These are phyloP conservation scores for Lutraria rhynchaena DNA, from an alignment of 1,140 invertebrate species.

Conservation along the genomic window DNA sequence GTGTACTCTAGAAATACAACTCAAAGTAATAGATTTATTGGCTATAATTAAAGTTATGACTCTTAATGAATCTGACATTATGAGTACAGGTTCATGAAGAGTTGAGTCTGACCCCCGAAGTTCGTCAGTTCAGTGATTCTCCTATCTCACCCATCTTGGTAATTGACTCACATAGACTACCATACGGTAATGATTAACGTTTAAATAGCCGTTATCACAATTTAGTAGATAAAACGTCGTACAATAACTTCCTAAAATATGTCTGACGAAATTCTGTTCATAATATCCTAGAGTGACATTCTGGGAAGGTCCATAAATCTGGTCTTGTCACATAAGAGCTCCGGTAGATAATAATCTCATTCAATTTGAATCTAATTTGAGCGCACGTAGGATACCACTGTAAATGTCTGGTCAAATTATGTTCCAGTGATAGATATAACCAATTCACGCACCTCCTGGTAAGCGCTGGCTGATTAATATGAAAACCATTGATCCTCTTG, in stretches of 20 bases:
- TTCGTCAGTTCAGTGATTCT: not conserved
- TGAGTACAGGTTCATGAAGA: not conserved
- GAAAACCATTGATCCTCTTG: not conserved
- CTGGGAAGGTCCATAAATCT: not conserved
- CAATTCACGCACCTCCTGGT: not conserved
- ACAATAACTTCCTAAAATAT: constrained; percentile 1
- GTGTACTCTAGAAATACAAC: not conserved
- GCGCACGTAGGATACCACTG: not conserved
- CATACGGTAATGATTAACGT: constrained; percentile 26
- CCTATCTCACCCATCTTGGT: not conserved
- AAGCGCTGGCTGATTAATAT: not conserved
- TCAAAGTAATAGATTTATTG: not conserved
- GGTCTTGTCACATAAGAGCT: constrained; percentile 1
- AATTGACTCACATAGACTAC: not conserved
- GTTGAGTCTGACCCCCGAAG: constrained; percentile 14
- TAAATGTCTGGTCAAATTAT: constrained; percentile 28
- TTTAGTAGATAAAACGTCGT: constrained; percentile 1
- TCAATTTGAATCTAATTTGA: constrained; percentile 40
- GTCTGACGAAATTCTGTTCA: constrained; percentile 26
- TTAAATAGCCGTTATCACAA: constrained; percentile 2
- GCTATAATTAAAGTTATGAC: not conserved
- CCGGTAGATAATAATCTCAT: constrained; percentile 6
- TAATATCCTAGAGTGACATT: not conserved
- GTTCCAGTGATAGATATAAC: not conserved
- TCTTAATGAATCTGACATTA: not conserved